These are phyloP conservation scores for Argopecten irradians DNA, from an alignment of 1,140 invertebrate genomes.

Conservation along the genomic window DNA sequence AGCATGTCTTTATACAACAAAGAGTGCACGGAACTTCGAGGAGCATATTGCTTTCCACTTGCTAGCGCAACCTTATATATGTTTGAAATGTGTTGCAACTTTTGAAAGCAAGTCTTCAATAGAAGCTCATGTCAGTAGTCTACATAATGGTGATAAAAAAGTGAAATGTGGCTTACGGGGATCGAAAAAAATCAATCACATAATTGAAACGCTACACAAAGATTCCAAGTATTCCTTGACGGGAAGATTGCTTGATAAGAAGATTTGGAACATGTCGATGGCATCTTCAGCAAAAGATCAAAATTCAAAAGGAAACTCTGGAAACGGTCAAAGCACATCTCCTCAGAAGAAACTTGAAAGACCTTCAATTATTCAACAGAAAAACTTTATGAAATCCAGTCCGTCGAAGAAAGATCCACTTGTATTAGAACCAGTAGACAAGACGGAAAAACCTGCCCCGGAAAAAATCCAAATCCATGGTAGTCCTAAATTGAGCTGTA, in stretches of 20 bases:
- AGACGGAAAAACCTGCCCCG: not conserved
- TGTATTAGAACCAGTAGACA: not conserved
- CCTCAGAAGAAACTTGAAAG: not conserved
- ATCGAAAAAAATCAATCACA: slow-evolving; percentile 47
- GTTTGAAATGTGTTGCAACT: slow-evolving; percentile 43
- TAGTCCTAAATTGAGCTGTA: not conserved
- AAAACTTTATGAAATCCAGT: not conserved
- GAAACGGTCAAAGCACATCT: not conserved
- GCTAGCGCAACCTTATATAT: slow-evolving; percentile 47
- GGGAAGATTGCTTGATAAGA: slow-evolving; percentile 44
- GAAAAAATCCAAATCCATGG: not conserved
- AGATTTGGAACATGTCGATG: slow-evolving; percentile 2
- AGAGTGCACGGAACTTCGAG: slow-evolving; percentile 43
- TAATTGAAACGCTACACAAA: slow-evolving; percentile 35
- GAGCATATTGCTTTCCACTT: slow-evolving; percentile 50
- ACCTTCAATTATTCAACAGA: not conserved
- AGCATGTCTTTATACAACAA: slow-evolving; percentile 34
- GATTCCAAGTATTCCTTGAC: slow-evolving; percentile 29
- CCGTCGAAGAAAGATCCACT: not conserved
- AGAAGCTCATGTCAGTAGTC: slow-evolving; percentile 45
- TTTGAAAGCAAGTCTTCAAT: slow-evolving; percentile 46
- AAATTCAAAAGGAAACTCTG: not conserved
- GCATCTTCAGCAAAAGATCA: not conserved
- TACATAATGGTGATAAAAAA: slow-evolving; percentile 36
- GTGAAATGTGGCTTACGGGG: slow-evolving; percentile 50